Percentiles rank a stretch among this genome's conserved stretches.
Evolutionary conservation across 2,113 vertebrate genomes (phyloP).

Genomic region (Psilopogon haemacephalus): DNA sequence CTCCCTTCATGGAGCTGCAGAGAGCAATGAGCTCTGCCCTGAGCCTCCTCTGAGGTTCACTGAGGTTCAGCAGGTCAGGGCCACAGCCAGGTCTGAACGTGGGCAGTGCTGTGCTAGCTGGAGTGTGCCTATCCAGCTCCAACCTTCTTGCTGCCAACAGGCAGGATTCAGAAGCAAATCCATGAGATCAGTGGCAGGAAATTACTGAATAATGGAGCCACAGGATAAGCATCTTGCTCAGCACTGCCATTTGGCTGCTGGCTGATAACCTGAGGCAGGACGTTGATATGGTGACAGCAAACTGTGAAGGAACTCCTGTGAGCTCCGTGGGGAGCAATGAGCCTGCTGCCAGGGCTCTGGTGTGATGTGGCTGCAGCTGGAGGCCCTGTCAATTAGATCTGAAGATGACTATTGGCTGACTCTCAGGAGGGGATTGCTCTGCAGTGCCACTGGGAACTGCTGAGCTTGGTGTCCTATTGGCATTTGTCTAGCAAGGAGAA

Average conservation of each 20-base stretch:
- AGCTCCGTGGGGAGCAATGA: not conserved
- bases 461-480: not conserved
- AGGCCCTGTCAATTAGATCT: not conserved
- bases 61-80: rapidly evolving
- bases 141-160: not conserved
- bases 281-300: not conserved
- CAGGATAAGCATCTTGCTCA: not conserved
- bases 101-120: not conserved
- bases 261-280: not conserved
- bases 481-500: not conserved
- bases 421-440: not conserved
- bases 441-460: not conserved
- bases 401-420: not conserved
- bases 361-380: not conserved
- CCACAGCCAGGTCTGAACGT: not conserved
- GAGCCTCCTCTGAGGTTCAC: not conserved
- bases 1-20: too few relatives aligned
- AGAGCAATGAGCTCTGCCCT: too few relatives aligned
- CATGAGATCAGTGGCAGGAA: not conserved
- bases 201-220: not conserved
- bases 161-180: not conserved
- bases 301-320: not conserved
- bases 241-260: not conserved
- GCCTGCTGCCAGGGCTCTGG: not conserved
- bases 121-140: not conserved